Evolutionary conservation across 2,888 invertebrate species (phyloP), one percentile per base, ranked within the genome.

Genomic region (Drosophila nr. medialis): DNA sequence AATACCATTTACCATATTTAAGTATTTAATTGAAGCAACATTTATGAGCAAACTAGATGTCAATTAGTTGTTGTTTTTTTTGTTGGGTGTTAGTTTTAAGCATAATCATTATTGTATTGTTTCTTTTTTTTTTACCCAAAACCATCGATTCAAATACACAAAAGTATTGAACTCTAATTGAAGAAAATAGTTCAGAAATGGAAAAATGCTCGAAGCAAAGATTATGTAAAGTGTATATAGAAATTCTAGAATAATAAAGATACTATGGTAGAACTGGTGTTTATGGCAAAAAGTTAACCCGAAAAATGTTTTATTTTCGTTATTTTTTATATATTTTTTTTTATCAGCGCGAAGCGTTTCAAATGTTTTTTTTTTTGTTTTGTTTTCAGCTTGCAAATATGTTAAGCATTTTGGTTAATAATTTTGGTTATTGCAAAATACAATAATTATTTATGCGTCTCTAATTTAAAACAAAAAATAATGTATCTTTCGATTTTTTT

Each of bases 291-390:
- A 77, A 75, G 84, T 90, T 81, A 86, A 86, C 91, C 91, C 92
- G 92, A 92, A 92, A 92, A 92, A 92, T 92, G 92, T 92, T 92
- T 92, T 92, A 91, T 92, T 92, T 92, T 91, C 90, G 80, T 91
- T 91, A 81, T 69, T 60, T 67, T 30, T 3, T 30, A 4, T 50
- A 21, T n/a, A 10, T 63, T 49, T 62, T 58, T 13, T 21, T 45
- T 59, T 15, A 38, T 72, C 61, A 53, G 60, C 63, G 75, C 51
- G 58, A 65, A 54, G 80, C 76, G 75, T 63, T 48, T 50, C 13
- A 62, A 58, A 42, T 21, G 40, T 15, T 8, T 29, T 30, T 15
- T 30, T 30, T 10, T 3, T 18, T 55, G n/a, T 55, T 15, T 29
- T 30, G 15, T 45, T 15, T 15, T 64, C 42, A 65, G 48, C 63